Evolutionary conservation across 2,888 invertebrate species (phyloP).

Genomic region (Pycnomerus fuliginosus): DNA sequence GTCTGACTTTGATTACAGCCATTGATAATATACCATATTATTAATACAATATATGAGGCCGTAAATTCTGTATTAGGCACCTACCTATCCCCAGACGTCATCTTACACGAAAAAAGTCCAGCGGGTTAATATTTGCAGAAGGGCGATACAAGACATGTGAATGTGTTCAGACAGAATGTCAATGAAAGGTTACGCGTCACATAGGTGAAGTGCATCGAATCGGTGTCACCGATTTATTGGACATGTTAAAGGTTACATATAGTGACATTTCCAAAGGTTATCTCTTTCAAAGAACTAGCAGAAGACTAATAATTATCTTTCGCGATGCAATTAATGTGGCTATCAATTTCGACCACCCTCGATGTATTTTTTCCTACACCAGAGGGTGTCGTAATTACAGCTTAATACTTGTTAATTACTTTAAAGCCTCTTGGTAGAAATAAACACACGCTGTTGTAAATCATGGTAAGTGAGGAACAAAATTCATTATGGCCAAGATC

Average conservation of each 20-base stretch:
- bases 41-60: slow-evolving; percentile 9
- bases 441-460: slow-evolving; percentile 41
- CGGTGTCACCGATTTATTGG: slow-evolving; percentile 34
- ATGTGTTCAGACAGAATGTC: slow-evolving; percentile 37
- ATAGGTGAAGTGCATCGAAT: slow-evolving; percentile 38
- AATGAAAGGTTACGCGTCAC: slow-evolving; percentile 39
- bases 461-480: slow-evolving; percentile 29
- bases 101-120: not conserved
- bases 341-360: slow-evolving; percentile 20
- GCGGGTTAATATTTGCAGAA: not conserved
- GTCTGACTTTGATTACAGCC: slow-evolving; percentile 25
- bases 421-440: slow-evolving; percentile 37
- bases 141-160: not conserved
- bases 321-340: slow-evolving; percentile 26
- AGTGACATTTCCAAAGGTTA: slow-evolving; percentile 40
- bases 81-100: too few species aligned
- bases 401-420: slow-evolving; percentile 42
- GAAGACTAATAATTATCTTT: slow-evolving; percentile 14
- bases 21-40: slow-evolving; percentile 21
- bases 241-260: slow-evolving; percentile 38
- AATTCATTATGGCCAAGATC: slow-evolving; percentile 19
- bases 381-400: slow-evolving; percentile 36
- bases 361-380: slow-evolving; percentile 24
- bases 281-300: slow-evolving; percentile 14
- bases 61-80: too few species aligned